Conservation (phyloP, 2,797 vertebrate species). For the Onychomys leucogaster region DNA sequence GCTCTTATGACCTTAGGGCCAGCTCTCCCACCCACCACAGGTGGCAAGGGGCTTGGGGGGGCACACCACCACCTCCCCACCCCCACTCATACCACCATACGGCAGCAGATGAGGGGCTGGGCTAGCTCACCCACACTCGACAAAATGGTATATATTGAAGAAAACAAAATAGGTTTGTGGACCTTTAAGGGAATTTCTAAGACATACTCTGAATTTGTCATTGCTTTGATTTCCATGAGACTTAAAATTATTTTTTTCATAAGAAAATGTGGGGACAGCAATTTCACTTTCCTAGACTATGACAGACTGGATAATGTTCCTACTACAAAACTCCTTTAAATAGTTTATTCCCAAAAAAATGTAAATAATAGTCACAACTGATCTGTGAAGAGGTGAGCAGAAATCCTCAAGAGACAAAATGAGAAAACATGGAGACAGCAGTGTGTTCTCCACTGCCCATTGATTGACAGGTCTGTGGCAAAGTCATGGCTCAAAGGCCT, state of each 20-base stretch:
- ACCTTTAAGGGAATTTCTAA: neutral
- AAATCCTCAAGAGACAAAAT: neutral
- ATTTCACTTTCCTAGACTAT: constrained; percentile 1
- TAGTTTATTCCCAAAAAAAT: neutral
- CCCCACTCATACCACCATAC: too few relatives aligned
- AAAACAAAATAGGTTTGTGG: neutral
- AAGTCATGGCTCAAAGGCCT: neutral
- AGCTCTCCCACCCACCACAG: too few relatives aligned
- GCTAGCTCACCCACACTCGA: neutral
- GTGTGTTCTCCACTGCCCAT: neutral
- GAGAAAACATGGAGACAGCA: neutral
- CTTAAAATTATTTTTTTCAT: neutral
- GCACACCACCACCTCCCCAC: too few relatives aligned
- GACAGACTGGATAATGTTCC: constrained; percentile 20
- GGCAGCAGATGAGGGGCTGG: too few relatives aligned
- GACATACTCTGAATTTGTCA: constrained; percentile 9
- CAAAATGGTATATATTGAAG: neutral
- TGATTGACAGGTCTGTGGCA: neutral
- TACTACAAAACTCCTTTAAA: constrained; percentile 38
- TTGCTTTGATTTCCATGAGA: constrained; percentile 44
- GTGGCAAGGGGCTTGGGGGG: too few relatives aligned
- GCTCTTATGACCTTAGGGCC: too few relatives aligned
- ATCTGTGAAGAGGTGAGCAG: constrained; percentile 17
- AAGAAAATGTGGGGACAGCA: neutral
- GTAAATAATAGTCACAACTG: constrained; percentile 22